Conservation (phyloP, 2,113 vertebrate species). For the Pogonocichla stellata region DNA sequence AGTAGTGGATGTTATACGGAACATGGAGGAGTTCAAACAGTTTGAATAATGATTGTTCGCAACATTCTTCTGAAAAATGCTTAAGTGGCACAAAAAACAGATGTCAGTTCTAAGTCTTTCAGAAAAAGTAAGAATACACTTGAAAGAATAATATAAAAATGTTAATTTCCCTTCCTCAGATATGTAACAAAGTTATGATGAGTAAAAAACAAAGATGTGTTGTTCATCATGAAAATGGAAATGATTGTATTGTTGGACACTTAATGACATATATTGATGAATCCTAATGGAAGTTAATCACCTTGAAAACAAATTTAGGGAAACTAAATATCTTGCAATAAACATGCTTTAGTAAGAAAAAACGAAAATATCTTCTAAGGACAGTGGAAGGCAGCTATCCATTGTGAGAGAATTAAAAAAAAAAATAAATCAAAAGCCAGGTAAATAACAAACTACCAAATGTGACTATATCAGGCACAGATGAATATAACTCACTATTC, state of each 20-base stretch:
- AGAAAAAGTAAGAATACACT: background rate
- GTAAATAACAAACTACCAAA: background rate
- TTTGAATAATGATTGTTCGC: background rate
- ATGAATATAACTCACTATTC: background rate
- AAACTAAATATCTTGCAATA: background rate
- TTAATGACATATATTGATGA: background rate
- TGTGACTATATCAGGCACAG: background rate
- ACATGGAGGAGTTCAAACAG: background rate
- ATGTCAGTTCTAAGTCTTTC: background rate
- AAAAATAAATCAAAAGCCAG: background rate
- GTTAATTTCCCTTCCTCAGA: background rate
- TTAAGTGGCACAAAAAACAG: background rate
- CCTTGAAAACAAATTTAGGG: background rate
- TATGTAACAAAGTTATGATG: background rate
- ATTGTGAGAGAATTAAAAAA: background rate
- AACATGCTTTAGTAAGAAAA: background rate
- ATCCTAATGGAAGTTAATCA: background rate
- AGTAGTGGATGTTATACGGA: background rate
- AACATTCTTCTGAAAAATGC: background rate
- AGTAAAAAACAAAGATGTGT: background rate
- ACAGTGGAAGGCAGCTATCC: background rate
- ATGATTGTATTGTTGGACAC: background rate
- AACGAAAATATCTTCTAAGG: background rate
- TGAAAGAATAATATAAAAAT: background rate
- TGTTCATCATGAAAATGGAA: background rate